Conservation (phyloP, 2,888 invertebrate species). For the Schrankia costaestrigalis region DNA sequence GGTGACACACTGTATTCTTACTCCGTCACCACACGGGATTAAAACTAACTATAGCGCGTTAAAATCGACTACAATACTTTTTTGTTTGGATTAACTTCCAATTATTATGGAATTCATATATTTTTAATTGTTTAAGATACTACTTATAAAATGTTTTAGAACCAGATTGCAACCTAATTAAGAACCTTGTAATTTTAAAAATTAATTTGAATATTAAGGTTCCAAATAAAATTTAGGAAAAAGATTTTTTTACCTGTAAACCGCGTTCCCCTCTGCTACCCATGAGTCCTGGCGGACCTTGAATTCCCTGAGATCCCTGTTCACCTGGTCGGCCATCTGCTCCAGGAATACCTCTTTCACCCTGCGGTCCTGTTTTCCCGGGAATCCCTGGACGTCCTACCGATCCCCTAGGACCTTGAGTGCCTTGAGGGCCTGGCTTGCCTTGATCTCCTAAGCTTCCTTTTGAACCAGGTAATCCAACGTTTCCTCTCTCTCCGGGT, state of each 20-base stretch:
- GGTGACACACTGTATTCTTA: too few relatives aligned
- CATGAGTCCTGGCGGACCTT: constrained; percentile 89
- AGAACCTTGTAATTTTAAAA: too few relatives aligned
- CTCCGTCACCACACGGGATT: too few relatives aligned
- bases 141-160: too few relatives aligned
- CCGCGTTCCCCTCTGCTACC: constrained; percentile 91
- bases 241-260: constrained; percentile 75
- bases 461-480: constrained; percentile 75
- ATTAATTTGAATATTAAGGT: too few relatives aligned
- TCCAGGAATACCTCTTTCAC: constrained; percentile 88
- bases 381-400: constrained; percentile 85
- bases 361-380: constrained; percentile 85
- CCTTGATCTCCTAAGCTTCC: constrained; percentile 83
- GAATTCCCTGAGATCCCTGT: constrained; percentile 88
- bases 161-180: too few relatives aligned
- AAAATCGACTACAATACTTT: too few relatives aligned
- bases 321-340: constrained; percentile 93
- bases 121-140: too few relatives aligned
- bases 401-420: constrained; percentile 82
- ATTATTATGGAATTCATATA: too few relatives aligned
- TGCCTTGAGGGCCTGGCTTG: constrained; percentile 85
- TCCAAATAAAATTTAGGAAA: neutral
- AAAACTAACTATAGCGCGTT: too few relatives aligned
- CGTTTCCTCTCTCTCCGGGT: constrained; percentile 84
- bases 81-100: too few relatives aligned